phyloP scores from a whole-genome alignment of 1,140 invertebrate genomes.

The Lithobius niger region DNA sequence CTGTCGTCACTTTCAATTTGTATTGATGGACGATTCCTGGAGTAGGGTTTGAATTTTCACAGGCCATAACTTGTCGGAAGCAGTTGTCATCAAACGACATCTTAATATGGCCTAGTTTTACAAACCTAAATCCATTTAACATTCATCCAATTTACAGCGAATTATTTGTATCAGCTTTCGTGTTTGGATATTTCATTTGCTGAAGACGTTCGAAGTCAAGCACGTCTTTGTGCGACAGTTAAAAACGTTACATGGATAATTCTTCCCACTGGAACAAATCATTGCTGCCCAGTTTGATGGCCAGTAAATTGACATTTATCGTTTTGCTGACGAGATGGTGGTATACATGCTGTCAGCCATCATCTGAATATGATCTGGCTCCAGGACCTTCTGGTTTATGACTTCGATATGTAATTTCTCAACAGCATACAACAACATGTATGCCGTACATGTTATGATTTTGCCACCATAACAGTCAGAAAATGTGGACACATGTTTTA shows the following conservation, averaged over 20 bases:
- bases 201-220: background rate
- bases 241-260: background rate
- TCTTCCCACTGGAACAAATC: background rate
- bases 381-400: background rate
- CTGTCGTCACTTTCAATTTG: no score
- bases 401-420: background rate
- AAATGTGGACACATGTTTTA: background rate
- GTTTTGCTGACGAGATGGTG: background rate
- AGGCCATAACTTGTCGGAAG: background rate
- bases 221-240: background rate
- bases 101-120: background rate
- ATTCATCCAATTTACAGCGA: background rate
- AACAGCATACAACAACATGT: background rate
- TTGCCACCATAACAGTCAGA: background rate
- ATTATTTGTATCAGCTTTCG: background rate
- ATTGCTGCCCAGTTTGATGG: background rate
- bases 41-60: no score
- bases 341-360: background rate
- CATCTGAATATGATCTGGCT: background rate
- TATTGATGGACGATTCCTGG: no score
- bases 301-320: background rate
- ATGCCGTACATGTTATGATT: background rate
- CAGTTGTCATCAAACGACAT: background rate
- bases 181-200: background rate
- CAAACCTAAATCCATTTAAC: background rate